Conservation (phyloP, 2,113 vertebrate species). For the Erythrocercus mccallii region DNA sequence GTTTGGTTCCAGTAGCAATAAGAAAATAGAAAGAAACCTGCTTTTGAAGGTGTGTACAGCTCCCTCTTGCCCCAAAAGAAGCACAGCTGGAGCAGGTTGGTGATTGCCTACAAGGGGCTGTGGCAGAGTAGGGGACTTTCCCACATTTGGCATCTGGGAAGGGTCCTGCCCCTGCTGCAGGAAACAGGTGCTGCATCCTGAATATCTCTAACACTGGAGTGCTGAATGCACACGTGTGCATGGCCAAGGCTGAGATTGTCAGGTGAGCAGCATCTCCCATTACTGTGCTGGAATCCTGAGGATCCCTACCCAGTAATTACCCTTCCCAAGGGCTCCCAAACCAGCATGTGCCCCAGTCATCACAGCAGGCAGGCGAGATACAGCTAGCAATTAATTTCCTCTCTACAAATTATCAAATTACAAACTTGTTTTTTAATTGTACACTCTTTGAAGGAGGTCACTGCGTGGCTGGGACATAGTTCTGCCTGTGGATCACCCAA, state of each 20-base stretch:
- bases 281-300: fast-evolving
- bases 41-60: not conserved
- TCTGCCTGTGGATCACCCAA: not conserved
- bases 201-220: too few species aligned
- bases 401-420: not conserved
- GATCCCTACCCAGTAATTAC: not conserved
- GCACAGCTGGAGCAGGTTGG: not conserved
- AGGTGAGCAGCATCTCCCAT: not conserved
- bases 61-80: not conserved
- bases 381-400: conserved; percentile 1
- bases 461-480: not conserved
- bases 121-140: not conserved
- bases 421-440: conserved; percentile 11
- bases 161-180: not conserved
- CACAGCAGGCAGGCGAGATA: not conserved
- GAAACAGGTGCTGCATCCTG: not conserved
- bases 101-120: not conserved
- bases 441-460: not conserved
- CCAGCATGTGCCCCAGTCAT: not conserved
- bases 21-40: not conserved
- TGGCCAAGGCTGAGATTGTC: not conserved
- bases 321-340: not conserved
- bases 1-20: not conserved
- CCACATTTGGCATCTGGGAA: not conserved
- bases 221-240: fast-evolving